Evolutionary conservation across 2,113 vertebrate genomes (phyloP), one percentile per base, ranked within the genome.

Genomic region (Psilopsiagon aurifrons): DNA sequence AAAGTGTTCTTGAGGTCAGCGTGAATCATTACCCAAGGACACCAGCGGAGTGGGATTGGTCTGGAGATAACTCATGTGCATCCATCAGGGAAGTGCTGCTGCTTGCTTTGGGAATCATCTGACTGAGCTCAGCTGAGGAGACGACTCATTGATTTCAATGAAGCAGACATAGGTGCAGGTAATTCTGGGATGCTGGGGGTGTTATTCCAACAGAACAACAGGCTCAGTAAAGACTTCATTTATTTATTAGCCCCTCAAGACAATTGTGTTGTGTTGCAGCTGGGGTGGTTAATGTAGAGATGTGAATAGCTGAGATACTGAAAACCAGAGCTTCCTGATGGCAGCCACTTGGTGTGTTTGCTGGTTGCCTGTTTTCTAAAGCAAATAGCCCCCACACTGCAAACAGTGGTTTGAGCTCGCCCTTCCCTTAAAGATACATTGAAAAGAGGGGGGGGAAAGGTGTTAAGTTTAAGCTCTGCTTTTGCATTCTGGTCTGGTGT

Each of bases 401-500:
- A 49, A 44, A 44, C 15, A 4, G 33, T 17, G 60, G 24, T 55
- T 33, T 18, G n/a, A 87, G 84, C 75, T 90, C 63, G 12, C 52
- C 46, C 49, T 67, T 59, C 20, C 76, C 62, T 43, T 73, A 28
- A 33, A 92, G 81, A 49, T 88, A 28, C 54, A 93, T 90, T 52
- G 59, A 37, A 91, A 89, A 79, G 37, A 23, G 22, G 24, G 43
- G 43, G 3, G 13, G 2, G 4, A 7, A 17, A 28, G 25, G 62
- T 76, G 77, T 57, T 55, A 44, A 19, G n/a, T 83, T 85, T 62
- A 67, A 4, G 63, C 70, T 92, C 70, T 49, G 70, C 67, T 89
- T 87, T n/a, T 52, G 57, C 69, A 76, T 91, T 91, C 95, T 41
- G 84, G 10, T 79, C 95, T 86, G 82, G 77, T 87, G 87, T 31